phyloP scores from a whole-genome alignment of 1,140 invertebrate species.

The Drosophila elegans region DNA sequence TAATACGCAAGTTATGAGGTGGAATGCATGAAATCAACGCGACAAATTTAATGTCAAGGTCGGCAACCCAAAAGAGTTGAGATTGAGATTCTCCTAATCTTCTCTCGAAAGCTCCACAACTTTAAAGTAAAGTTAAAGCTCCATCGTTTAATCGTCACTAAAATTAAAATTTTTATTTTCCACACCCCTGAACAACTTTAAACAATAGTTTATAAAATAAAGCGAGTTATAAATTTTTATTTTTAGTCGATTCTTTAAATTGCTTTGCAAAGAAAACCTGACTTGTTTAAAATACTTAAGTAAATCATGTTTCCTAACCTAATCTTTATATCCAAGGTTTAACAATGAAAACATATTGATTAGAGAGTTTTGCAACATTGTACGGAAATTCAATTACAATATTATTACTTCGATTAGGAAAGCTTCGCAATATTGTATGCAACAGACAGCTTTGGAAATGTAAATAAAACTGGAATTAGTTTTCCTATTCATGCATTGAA shows the following conservation, averaged over 20 bases:
- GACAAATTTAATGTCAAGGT: constrained; percentile 33
- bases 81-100: neutral
- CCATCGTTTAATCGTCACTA: neutral
- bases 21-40: constrained; percentile 15
- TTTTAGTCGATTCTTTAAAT: too few relatives aligned
- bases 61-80: constrained; percentile 5
- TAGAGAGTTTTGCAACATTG: neutral
- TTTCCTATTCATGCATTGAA: neutral
- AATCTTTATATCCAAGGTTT: too few relatives aligned
- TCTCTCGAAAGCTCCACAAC: constrained; percentile 26
- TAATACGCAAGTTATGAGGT: neutral
- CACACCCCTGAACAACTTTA: too few relatives aligned
- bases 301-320: too few relatives aligned
- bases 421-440: constrained; percentile 1
- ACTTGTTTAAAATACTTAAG: too few relatives aligned
- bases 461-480: neutral
- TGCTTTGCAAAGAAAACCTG: too few relatives aligned
- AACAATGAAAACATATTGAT: neutral
- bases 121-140: constrained; percentile 10
- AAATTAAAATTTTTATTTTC: neutral
- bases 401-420: neutral
- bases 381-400: neutral
- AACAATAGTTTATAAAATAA: too few relatives aligned
- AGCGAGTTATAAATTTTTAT: too few relatives aligned
- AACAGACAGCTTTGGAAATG: neutral